These are phyloP conservation scores for Zootoca vivipara DNA, from an alignment of 2,113 vertebrate species.

Conservation along the genomic window DNA sequence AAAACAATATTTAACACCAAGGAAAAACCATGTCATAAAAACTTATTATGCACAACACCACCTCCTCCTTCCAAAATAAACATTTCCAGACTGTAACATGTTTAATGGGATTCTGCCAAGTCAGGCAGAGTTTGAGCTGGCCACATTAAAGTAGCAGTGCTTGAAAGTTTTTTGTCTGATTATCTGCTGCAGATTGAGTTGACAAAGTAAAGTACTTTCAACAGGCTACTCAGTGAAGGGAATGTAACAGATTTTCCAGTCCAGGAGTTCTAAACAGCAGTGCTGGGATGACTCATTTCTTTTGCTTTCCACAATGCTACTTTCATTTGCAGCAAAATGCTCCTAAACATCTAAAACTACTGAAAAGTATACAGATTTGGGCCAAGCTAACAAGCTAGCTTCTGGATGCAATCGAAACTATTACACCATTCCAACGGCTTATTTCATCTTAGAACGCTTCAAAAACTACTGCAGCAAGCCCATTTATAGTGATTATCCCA, in stretches of 20 bases:
- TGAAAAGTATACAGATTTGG: neutral
- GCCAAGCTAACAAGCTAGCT: neutral
- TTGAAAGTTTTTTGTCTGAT: slow-evolving; percentile 30
- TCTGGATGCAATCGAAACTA: neutral
- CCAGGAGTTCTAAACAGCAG: neutral
- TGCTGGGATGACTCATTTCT: slow-evolving; percentile 3
- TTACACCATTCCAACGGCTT: accelerated
- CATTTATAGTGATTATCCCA: too few relatives aligned
- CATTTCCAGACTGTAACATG: slow-evolving; percentile 19
- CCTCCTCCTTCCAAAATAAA: neutral
- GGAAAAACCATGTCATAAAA: neutral
- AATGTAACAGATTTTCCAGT: neutral
- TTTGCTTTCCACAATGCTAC: neutral
- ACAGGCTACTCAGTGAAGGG: neutral
- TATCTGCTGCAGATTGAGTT: slow-evolving; percentile 34
- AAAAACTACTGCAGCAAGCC: neutral
- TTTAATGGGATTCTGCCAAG: slow-evolving; percentile 29
- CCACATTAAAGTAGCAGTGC: slow-evolving; percentile 19
- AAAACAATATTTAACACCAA: neutral
- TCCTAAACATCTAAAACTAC: neutral
- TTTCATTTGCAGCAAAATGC: slow-evolving; percentile 1
- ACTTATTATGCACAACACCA: neutral
- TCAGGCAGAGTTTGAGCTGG: slow-evolving; percentile 26
- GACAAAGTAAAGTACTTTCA: slow-evolving; percentile 1
- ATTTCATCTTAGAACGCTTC: neutral